Conservation (phyloP, 2,888 invertebrate species). For the Schizotus pectinicornis region DNA sequence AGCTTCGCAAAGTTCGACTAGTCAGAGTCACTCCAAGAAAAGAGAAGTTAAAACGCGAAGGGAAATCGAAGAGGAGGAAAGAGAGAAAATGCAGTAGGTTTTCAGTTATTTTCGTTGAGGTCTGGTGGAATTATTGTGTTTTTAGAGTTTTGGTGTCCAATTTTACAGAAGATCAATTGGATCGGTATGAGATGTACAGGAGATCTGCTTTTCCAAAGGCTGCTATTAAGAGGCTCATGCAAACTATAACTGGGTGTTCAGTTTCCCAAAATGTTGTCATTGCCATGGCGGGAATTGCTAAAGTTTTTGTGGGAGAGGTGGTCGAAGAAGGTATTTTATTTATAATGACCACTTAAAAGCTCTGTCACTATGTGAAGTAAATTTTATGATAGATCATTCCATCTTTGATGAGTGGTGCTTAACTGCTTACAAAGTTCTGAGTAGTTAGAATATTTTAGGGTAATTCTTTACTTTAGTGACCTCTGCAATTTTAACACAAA, state of each 20-base stretch:
- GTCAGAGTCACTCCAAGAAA: slow-evolving; percentile 50
- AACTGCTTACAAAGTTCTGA: too few relatives aligned
- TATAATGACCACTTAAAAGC: too few relatives aligned
- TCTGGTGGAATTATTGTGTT: slow-evolving; percentile 4
- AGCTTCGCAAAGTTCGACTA: slow-evolving; percentile 41
- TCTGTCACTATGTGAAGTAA: too few relatives aligned
- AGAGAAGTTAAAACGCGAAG: slow-evolving; percentile 78
- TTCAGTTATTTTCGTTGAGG: not conserved
- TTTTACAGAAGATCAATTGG: slow-evolving; percentile 97
- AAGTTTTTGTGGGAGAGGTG: slow-evolving; percentile 98
- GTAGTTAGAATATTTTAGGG: too few relatives aligned
- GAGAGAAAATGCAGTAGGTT: slow-evolving; percentile 94
- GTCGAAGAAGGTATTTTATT: slow-evolving; percentile 89
- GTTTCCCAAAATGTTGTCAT: slow-evolving; percentile 99
- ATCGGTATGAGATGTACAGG: slow-evolving; percentile 98
- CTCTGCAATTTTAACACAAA: too few relatives aligned
- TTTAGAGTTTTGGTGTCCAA: slow-evolving; percentile 94
- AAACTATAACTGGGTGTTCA: slow-evolving; percentile 95
- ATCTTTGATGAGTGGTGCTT: too few relatives aligned
- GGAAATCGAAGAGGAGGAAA: slow-evolving; percentile 91
- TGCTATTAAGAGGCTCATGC: slow-evolving; percentile 95
- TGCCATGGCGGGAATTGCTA: slow-evolving; percentile 99
- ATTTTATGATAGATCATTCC: too few relatives aligned
- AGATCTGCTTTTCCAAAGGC: slow-evolving; percentile 98
- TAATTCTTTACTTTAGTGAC: too few relatives aligned